These are phyloP conservation scores for Drosophila borealis DNA, from an alignment of 2,888 invertebrate species.

Conservation along the genomic window DNA sequence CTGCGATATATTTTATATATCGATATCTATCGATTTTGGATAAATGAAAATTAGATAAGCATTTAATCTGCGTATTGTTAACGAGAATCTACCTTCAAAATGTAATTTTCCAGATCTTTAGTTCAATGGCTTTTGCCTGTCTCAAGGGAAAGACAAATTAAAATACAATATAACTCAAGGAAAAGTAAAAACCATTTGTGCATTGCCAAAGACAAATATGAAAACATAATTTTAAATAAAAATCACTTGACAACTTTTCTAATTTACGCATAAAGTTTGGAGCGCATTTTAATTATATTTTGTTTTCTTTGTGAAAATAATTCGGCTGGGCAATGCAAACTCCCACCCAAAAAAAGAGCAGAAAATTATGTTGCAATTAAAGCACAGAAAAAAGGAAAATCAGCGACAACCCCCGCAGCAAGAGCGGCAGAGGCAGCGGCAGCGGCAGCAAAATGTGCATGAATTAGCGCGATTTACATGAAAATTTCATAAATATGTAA, in stretches of 20 bases:
- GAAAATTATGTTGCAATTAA: slow-evolving; percentile 72
- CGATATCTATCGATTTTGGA: too few species aligned
- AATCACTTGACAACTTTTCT: slow-evolving; percentile 51
- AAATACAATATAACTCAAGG: background rate
- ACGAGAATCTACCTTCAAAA: too few species aligned
- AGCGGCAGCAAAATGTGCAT: slow-evolving; percentile 63
- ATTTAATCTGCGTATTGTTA: too few species aligned
- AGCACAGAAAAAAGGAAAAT: slow-evolving; percentile 38
- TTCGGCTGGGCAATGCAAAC: slow-evolving; percentile 38
- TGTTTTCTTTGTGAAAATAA: slow-evolving; percentile 38
- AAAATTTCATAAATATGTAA: slow-evolving; percentile 79
- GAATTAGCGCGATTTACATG: slow-evolving; percentile 77
- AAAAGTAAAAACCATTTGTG: background rate
- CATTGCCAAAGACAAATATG: slow-evolving; percentile 18
- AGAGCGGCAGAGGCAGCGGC: slow-evolving; percentile 14
- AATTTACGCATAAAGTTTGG: slow-evolving; percentile 48
- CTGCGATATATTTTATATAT: too few species aligned
- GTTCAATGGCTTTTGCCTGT: too few species aligned
- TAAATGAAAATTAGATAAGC: too few species aligned
- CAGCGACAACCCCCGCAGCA: slow-evolving; percentile 8
- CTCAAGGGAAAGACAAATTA: too few species aligned
- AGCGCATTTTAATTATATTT: slow-evolving; percentile 57
- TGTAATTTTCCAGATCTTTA: too few species aligned
- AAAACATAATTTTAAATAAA: slow-evolving; percentile 42
- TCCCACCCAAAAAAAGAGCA: slow-evolving; percentile 12